A percentile compares a stretch with the other conserved stretches of the same genome.
phyloP scores from a whole-genome alignment of 2,888 invertebrate genomes.

The Drosophila heteroneura region DNA sequence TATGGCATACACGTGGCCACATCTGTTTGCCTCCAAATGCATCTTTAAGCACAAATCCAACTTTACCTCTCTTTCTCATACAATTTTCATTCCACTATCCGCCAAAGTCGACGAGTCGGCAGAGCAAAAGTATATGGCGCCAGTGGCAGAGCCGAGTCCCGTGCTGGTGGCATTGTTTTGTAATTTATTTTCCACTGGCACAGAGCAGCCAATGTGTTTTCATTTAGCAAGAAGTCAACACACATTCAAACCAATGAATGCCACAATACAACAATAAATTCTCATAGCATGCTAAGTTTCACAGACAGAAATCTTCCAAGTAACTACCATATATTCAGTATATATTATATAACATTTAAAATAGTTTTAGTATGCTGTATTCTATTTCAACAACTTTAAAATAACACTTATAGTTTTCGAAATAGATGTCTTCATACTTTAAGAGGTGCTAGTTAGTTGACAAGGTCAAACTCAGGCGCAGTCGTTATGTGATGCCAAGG shows the following conservation, averaged over 20 bases:
- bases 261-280: conserved; percentile 4
- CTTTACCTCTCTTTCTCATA: conserved; percentile 16
- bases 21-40: conserved; percentile 39
- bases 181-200: conserved; percentile 20
- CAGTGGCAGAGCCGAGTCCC: conserved; percentile 10
- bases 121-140: conserved; percentile 42
- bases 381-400: background rate
- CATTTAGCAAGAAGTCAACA: conserved; percentile 8
- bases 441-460: background rate
- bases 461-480: background rate
- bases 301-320: background rate
- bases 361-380: background rate
- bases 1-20: conserved; percentile 22
- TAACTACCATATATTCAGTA: background rate
- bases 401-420: background rate
- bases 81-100: conserved; percentile 42
- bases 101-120: conserved; percentile 26
- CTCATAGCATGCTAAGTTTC: background rate
- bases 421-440: background rate
- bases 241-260: background rate
- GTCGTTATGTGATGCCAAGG: background rate
- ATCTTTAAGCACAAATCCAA: conserved; percentile 38
- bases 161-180: conserved; percentile 19
- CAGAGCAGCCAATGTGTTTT: conserved; percentile 5
- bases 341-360: background rate